phyloP scores from a whole-genome alignment of 1,140 invertebrate species.

The Magallana ariakensis region DNA sequence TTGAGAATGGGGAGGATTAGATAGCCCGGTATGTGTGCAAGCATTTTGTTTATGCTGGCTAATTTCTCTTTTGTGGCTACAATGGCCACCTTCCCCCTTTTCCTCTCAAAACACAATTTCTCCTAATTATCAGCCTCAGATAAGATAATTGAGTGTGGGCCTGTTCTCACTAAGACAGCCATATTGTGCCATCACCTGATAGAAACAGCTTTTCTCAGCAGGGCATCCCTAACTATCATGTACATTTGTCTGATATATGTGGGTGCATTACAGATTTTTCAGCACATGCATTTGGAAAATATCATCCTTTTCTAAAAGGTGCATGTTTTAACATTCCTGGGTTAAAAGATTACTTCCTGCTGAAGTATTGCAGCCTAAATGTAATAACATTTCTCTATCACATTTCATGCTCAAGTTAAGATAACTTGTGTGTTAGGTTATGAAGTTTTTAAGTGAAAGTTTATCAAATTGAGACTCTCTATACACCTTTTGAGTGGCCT shows the following conservation, averaged over 20 bases:
- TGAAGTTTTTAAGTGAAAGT: too few relatives aligned
- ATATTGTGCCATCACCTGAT: conserved; percentile 18
- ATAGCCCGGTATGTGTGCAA: conserved; percentile 32
- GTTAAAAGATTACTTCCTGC: too few relatives aligned
- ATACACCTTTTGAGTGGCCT: too few relatives aligned
- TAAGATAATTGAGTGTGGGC: conserved; percentile 27
- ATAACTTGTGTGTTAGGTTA: too few relatives aligned
- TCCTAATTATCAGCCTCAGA: conserved; percentile 36
- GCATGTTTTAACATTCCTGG: too few relatives aligned
- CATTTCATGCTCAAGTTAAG: too few relatives aligned
- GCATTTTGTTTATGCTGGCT: conserved; percentile 19
- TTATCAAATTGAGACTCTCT: too few relatives aligned
- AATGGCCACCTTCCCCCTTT: conserved; percentile 18
- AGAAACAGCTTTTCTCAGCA: conserved; percentile 6
- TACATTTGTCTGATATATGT: not conserved
- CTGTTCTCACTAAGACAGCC: conserved; percentile 20
- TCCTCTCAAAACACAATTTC: conserved; percentile 16
- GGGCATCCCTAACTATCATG: not conserved
- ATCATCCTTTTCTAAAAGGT: too few relatives aligned
- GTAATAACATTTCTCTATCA: too few relatives aligned
- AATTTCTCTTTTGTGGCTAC: conserved; percentile 23
- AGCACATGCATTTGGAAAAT: too few relatives aligned
- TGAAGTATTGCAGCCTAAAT: too few relatives aligned
- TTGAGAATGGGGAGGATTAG: not conserved
- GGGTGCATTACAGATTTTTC: not conserved